phyloP scores from a whole-genome alignment of 2,113 vertebrate species.

The Elgaria multicarinata region DNA sequence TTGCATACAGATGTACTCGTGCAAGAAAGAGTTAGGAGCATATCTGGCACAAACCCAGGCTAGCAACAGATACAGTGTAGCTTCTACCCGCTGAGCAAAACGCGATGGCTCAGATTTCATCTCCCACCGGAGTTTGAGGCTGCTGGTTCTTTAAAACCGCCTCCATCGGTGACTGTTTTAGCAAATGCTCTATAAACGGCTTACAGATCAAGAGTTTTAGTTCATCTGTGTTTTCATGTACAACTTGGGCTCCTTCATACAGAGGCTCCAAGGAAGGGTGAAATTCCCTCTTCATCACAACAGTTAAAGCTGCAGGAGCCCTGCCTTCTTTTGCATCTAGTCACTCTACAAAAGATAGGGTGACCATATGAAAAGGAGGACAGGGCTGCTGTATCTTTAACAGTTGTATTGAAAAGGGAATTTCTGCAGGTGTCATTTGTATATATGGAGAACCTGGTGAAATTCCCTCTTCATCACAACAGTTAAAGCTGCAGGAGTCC shows the following conservation, averaged over 20 bases:
- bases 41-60: slow-evolving; percentile 49
- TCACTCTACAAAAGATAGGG: too few species aligned
- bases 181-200: not conserved
- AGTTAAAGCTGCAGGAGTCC: too few species aligned
- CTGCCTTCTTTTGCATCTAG: too few species aligned
- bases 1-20: slow-evolving; percentile 58
- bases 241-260: not conserved
- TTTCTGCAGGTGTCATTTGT: too few species aligned
- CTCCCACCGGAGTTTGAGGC: slow-evolving; percentile 1
- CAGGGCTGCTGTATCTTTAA: too few species aligned
- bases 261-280: too few species aligned
- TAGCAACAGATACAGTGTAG: slow-evolving; percentile 55
- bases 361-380: too few species aligned
- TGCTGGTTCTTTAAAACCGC: not conserved
- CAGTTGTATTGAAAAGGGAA: too few species aligned
- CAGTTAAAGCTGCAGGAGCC: too few species aligned
- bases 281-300: too few species aligned
- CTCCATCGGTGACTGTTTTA: slow-evolving; percentile 1
- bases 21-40: slow-evolving; percentile 52
- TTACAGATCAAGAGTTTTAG: not conserved
- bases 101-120: slow-evolving; percentile 20
- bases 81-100: slow-evolving; percentile 44
- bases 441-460: too few species aligned
- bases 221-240: not conserved
- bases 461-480: too few species aligned